Base-by-base conservation (phyloP, 2,888 invertebrate species). In the Pammene aurita region DNA sequence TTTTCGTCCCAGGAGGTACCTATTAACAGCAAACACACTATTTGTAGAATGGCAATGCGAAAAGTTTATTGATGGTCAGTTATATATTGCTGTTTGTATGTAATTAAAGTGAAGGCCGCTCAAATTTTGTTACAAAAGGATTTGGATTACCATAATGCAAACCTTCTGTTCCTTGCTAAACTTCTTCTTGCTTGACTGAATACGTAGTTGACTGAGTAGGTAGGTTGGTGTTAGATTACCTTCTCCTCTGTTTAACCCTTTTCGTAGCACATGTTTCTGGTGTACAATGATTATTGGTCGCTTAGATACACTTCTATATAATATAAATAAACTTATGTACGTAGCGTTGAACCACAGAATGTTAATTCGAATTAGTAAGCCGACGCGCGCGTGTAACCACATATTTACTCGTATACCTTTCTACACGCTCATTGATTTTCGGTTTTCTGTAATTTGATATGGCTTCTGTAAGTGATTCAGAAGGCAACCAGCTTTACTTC, bases 351-450 rank as follows among this genome's bases (percentile, higher is more conserved):
- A 54, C n/a, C 54, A 65, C 16, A 54, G 69, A 69, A 69, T 65
- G 69, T 64, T 65, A 65, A 65, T 69, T 64, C 60, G 69, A 65
- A 65, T 69, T 69, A 65, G 69, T 65, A 69, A 58, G 64, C 42
- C 46, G 60, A 65, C 64, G 38, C 64, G 64, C 58, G 54, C 58
- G 54, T 64, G 57, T 38, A 50, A 58, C 58, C 69, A 55, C 64
- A 65, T 69, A 48, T 58, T 38, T 69, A 54, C 52, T 52, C 34
- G 14, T 34, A n/a, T n/a, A 63, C 38, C 61, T 56, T 65, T 55
- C 48, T 44, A 55, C 10, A 14, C 44, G 52, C 26, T n/a, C 26
- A 52, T 68, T 63, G 63, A 57, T 16, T 63, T 63, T 57, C 18
- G 42, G 63, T 34, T 50, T 50, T 54, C 34, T 54, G 54, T 52